A percentile compares a stretch with the other conserved stretches of the same genome.
phyloP scores from a whole-genome alignment of 2,797 vertebrate genomes.

The Sus cebifrons region DNA sequence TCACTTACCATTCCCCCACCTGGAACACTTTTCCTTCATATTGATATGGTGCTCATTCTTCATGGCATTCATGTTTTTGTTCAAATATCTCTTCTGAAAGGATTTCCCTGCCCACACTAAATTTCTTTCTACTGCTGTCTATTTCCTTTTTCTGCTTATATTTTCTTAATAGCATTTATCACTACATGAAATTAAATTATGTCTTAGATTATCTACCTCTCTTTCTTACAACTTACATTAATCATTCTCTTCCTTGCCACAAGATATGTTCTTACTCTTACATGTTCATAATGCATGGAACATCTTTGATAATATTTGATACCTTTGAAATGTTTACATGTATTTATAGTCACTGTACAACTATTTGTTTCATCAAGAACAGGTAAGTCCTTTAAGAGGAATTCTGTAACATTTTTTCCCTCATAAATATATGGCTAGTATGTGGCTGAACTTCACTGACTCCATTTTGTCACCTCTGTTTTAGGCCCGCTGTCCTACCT shows the following conservation, averaged over 20 bases:
- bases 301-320: not conserved
- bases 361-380: not conserved
- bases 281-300: not conserved
- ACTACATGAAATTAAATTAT: not conserved
- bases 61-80: not conserved
- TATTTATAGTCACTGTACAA: not conserved
- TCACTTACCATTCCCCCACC: not conserved
- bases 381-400: not conserved
- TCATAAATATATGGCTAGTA: not conserved
- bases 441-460: not conserved
- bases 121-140: not conserved
- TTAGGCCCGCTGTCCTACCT: not conserved
- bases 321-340: conserved; percentile 8
- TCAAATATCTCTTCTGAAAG: not conserved
- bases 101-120: not conserved
- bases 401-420: not conserved
- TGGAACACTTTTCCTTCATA: not conserved
- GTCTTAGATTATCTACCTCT: not conserved
- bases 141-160: not conserved
- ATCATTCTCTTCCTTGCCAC: not conserved
- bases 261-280: not conserved
- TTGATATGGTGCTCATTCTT: not conserved
- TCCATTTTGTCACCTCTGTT: not conserved
- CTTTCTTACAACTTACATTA: not conserved
- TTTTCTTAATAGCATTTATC: not conserved